These are phyloP conservation scores for Numida meleagris DNA, from an alignment of 2,113 vertebrate genomes.

Conservation along the genomic window DNA sequence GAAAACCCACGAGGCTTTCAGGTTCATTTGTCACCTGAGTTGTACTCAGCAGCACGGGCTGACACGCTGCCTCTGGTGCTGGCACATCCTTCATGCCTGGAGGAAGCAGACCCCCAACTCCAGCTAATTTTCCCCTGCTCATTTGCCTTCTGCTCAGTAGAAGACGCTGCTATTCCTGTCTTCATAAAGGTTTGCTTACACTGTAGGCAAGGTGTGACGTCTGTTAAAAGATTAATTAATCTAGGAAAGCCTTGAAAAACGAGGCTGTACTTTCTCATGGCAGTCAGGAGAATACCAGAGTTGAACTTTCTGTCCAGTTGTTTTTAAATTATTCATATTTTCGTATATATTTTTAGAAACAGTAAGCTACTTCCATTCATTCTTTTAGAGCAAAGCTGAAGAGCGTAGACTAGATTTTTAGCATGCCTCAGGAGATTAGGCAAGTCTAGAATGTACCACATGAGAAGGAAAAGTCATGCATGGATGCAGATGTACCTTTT, in stretches of 20 bases:
- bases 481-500: not conserved
- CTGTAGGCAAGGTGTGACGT: not conserved
- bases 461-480: not conserved
- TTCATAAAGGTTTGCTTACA: not conserved
- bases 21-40: not conserved
- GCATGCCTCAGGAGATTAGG: not conserved
- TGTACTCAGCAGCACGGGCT: not conserved
- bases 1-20: not conserved
- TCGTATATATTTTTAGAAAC: not conserved
- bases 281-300: not conserved
- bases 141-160: not conserved
- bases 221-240: not conserved
- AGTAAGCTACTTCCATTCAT: not conserved
- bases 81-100: not conserved
- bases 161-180: not conserved
- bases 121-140: not conserved
- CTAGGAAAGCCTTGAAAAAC: not conserved
- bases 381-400: not conserved
- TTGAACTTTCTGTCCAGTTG: rapidly evolving
- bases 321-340: not conserved
- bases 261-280: not conserved
- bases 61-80: not conserved
- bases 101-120: not conserved
- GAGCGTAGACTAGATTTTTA: not conserved
- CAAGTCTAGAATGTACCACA: not conserved